Conservation (phyloP, 1,140 invertebrate species). For the Himalopsyche phryganea region DNA sequence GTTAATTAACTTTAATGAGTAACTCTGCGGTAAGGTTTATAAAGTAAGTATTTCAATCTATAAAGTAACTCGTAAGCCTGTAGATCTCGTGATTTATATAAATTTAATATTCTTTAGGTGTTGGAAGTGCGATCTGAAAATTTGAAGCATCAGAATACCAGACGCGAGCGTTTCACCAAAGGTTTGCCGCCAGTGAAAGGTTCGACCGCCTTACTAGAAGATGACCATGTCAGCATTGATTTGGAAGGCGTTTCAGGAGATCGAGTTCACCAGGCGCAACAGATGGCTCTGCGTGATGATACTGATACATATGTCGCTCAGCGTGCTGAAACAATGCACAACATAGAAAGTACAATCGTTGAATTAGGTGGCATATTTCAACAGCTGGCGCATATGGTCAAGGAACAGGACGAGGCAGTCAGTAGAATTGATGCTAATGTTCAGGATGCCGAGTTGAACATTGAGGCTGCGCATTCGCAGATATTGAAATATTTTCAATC, state of each 20-base stretch:
- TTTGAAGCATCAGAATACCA: conserved; percentile 89
- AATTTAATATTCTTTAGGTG: conserved; percentile 54
- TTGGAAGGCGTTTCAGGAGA: conserved; percentile 55
- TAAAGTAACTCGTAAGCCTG: too few relatives aligned
- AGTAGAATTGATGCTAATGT: conserved; percentile 97
- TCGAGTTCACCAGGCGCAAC: conserved; percentile 52
- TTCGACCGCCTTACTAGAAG: conserved; percentile 57
- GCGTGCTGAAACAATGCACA: conserved; percentile 96
- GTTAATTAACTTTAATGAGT: too few relatives aligned
- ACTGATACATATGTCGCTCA: conserved; percentile 87
- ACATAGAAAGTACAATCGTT: conserved; percentile 98
- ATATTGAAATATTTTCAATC: conserved; percentile 98
- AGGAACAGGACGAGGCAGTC: conserved; percentile 99
- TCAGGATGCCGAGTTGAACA: conserved; percentile 92
- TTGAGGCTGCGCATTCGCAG: conserved; percentile 95
- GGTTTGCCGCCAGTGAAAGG: conserved; percentile 67
- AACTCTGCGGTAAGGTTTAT: too few relatives aligned
- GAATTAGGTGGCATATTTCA: conserved; percentile 98
- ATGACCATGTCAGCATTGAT: conserved; percentile 76
- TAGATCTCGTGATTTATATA: too few relatives aligned
- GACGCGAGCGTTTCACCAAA: conserved; percentile 92
- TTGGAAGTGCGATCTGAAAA: conserved; percentile 88
- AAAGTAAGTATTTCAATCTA: too few relatives aligned
- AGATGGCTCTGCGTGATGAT: conserved; percentile 77
- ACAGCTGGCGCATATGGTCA: conserved; percentile 97